A percentile compares a stretch with the other conserved stretches of the same genome.
phyloP scores from a whole-genome alignment of 2,113 vertebrate genomes.

The Spizaetus ornatus region DNA sequence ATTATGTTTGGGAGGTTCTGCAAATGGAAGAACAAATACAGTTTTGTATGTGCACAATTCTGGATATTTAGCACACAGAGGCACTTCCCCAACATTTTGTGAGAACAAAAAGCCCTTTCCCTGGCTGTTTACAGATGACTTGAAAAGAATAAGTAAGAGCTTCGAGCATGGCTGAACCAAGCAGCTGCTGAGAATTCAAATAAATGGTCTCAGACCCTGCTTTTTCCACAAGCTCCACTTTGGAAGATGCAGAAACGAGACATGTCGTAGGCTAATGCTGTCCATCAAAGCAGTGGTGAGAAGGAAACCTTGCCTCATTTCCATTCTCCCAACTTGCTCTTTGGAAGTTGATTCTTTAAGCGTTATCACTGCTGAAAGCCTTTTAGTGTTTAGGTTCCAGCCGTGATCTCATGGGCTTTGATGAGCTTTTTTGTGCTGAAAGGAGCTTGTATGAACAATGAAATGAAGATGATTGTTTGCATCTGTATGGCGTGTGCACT shows the following conservation, averaged over 20 bases:
- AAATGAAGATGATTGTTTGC: not conserved
- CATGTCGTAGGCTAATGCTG: not conserved
- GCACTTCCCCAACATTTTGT: not conserved
- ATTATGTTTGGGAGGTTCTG: not conserved
- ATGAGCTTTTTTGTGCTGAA: not conserved
- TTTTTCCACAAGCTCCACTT: not conserved
- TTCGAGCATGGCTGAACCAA: not conserved
- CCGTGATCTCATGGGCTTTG: not conserved
- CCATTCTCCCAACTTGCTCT: not conserved
- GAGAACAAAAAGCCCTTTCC: conserved; percentile 42
- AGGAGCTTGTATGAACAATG: not conserved
- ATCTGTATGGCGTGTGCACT: not conserved
- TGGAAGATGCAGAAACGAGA: not conserved
- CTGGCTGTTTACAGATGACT: conserved; percentile 40
- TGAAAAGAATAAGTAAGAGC: conserved; percentile 27
- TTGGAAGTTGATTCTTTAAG: not conserved
- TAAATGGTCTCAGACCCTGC: not conserved
- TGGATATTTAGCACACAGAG: not conserved
- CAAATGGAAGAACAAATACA: not conserved
- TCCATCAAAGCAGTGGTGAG: not conserved
- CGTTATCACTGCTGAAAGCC: not conserved
- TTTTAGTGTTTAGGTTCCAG: not conserved
- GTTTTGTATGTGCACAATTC: not conserved
- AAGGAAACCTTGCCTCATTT: not conserved
- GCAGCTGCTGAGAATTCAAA: not conserved